Percentiles rank a stretch among this genome's conserved stretches.
Conservation (phyloP, 2,888 invertebrate genomes). For the Calameuta pallipes region DNA sequence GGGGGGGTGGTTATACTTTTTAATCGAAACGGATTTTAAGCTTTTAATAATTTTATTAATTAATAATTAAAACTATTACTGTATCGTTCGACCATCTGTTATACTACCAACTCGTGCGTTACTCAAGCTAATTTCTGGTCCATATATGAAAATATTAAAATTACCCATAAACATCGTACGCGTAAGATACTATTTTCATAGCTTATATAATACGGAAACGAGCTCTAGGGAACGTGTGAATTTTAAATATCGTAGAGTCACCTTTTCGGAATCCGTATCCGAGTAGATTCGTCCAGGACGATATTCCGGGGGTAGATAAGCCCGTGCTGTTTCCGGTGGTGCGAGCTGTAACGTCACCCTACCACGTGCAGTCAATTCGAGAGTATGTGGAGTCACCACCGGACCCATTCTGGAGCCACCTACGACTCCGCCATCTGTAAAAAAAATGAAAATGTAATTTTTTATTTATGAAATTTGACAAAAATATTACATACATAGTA, state of each 20-base stretch:
- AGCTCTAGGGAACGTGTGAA: neutral
- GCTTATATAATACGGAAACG: neutral
- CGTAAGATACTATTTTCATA: neutral
- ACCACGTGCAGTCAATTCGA: conserved; percentile 70
- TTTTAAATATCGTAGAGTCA: conserved; percentile 31
- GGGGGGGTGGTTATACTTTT: neutral
- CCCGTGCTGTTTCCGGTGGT: conserved; percentile 62
- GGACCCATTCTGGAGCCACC: conserved; percentile 67
- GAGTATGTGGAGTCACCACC: conserved; percentile 69
- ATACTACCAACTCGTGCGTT: too few relatives aligned
- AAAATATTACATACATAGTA: neutral
- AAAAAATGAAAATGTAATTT: conserved; percentile 17
- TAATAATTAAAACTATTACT: neutral
- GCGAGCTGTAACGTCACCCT: conserved; percentile 66
- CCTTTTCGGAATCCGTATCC: conserved; percentile 73
- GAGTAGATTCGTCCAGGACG: conserved; percentile 67
- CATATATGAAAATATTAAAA: too few relatives aligned
- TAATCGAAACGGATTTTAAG: neutral
- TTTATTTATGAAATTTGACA: neutral
- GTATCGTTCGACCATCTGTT: neutral
- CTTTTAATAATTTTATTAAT: neutral
- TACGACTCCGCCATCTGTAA: conserved; percentile 61
- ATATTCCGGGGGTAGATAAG: conserved; percentile 71
- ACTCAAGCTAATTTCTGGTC: too few relatives aligned
- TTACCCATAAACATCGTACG: neutral